These are phyloP conservation scores for Heterochromis multidens DNA, from an alignment of 2,113 vertebrate species.

Conservation along the genomic window DNA sequence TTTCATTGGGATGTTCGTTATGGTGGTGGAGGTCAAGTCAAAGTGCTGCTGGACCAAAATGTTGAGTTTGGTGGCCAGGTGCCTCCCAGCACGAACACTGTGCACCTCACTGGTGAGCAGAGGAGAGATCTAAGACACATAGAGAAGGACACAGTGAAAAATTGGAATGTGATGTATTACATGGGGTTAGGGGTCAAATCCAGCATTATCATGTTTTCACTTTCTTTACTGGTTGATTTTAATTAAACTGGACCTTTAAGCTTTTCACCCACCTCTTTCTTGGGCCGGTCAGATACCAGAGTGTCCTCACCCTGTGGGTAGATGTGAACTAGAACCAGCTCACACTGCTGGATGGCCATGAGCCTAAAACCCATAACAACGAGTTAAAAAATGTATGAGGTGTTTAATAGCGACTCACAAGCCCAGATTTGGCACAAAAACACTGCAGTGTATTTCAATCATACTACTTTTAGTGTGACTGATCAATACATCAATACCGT, in stretches of 20 bases:
- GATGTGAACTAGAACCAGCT: constrained; percentile 95
- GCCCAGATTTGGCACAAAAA: too few species aligned
- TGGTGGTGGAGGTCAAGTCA: constrained; percentile 96
- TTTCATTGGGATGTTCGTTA: constrained; percentile 99
- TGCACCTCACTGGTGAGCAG: constrained; percentile 88
- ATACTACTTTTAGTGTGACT: too few species aligned
- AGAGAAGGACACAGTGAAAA: not conserved
- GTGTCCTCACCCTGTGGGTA: constrained; percentile 95
- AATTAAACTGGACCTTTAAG: rapidly evolving
- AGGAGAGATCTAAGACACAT: constrained; percentile 51
- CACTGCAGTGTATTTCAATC: too few species aligned
- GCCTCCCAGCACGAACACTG: constrained; percentile 92
- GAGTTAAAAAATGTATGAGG: not conserved
- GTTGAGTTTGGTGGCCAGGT: constrained; percentile 93
- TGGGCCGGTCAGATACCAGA: constrained; percentile 92
- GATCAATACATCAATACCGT: not conserved
- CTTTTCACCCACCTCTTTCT: constrained; percentile 84
- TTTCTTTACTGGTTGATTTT: not conserved
- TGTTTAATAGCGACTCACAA: too few species aligned
- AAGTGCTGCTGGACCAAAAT: constrained; percentile 98
- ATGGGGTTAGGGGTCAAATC: not conserved
- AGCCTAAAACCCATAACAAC: constrained; percentile 74
- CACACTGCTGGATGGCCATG: constrained; percentile 98
- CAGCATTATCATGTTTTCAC: not conserved
- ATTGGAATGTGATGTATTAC: not conserved